Base-by-base conservation (phyloP, 2,797 vertebrate genomes). In the Selene dorsalis region DNA sequence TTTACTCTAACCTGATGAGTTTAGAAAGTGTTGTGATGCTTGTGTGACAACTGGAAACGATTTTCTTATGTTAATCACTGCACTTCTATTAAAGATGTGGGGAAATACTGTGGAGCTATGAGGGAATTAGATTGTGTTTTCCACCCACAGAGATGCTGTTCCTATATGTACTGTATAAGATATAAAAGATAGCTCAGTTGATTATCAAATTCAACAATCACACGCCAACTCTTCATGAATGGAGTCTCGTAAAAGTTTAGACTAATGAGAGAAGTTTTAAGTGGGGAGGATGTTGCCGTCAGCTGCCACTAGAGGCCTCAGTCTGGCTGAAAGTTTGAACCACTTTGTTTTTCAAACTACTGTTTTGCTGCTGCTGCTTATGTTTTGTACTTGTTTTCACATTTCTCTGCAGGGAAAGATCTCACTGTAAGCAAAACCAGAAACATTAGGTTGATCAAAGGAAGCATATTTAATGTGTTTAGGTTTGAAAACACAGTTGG, bases 401-500 rank as follows among this genome's bases (percentile, higher is more conserved):
- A 69, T 85, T 77, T 76, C 74, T 91, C 80, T 78, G 69, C 87
- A 75, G 88, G 83, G 68, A 90, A 85, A 84, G 61, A 64, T 87
- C 90, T 90, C 79, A 86, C 88, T 85, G 79, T 76, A 87, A 88
- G 88, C 85, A 73, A 85, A 87, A 80, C 56, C 84, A 86, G 79
- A 92, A 91, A 87, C 81, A 87, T 88, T 85, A 89, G 65, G 61
- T 78, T 78, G 90, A 94, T 93, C 92, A 94, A 93, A 94, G 92
- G 80, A 87, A 75, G 89, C 93, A 94, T 93, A 93, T 93, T 95
- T 93, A 92, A 92, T 92, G 88, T 93, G 92, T 94, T 94, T 91
- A 90, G 88, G 89, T 94, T 94, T 84, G 76, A 93, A 94, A 94
- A 93, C 53, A 6, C 68, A 90, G 83, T 88, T 90, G 73, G 92